Evolutionary conservation across 2,797 vertebrate genomes (phyloP), one percentile per base, ranked within the genome.

Genomic region (Neopelma chrysocephalum): DNA sequence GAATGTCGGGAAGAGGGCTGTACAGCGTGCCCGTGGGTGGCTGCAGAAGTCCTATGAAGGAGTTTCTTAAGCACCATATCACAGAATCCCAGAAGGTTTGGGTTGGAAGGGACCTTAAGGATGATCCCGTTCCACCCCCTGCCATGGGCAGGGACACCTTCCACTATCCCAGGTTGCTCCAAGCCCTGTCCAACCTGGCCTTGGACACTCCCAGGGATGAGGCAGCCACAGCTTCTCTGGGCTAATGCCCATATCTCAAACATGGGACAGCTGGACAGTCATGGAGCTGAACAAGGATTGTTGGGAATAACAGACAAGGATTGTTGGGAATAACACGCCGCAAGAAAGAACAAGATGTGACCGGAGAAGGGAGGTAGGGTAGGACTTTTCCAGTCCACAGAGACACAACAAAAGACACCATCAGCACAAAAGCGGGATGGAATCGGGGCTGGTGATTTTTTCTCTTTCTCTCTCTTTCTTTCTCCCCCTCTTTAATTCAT

Each of bases 11-110:
- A 58, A 40, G 32, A 31, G 29, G 19, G 23, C 10, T 57, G 32
- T 19, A 54, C 48, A 17, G 27, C 14, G 1, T 1, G 6, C 27
- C 47, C 15, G 3, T 43, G 12, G 9, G 4, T 6, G 4, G 9
- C 82, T 45, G 87, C 62, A 20, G 13, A 6, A 10, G 13, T 8
- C 29, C 62, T 38, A 1, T 5, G 10, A 19, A 48, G 34, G 6
- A 19, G 31, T 34, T 60, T 31, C 34, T 68, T 22, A 31, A 34
- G 31, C 47, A 27, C 69, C 9, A 0, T 27, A 34, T 61, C 47
- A 54, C 34, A 69, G 29, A 69, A 40, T 61, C 45, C 25, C 61
- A 40, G 47, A 68, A 54, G 48, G 5, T 36, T 75, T 48, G 40
- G 7, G 26, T n/a, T 4, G 4, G 29, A 61, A 48, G 11, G 17